Evolutionary conservation across 1,140 invertebrate species (phyloP), one percentile per base, ranked within the genome.

Genomic region (Megalonaias nervosa): DNA sequence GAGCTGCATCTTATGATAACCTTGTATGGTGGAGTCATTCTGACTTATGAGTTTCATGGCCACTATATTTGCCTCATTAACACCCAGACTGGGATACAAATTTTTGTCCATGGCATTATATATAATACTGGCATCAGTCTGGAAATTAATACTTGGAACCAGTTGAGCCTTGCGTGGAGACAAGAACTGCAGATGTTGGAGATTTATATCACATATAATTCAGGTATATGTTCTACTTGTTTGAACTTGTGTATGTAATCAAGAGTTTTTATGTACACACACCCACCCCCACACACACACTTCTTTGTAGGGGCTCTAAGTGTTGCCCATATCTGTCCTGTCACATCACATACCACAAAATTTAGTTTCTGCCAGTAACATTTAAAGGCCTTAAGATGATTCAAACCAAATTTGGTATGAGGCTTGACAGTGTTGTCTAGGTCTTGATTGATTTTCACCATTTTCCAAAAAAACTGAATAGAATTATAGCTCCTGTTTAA

Each of bases 91-190:
- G 69, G 71, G 17, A 21, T 78, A 71, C 67, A 73, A 55, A 65
- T 78, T 16, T 57, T 55, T 17, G 26, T 72, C 31, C 56, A 23
- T n/a, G 71, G 69, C 5, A 59, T 60, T 9, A 67, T 73, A n/a
- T 58, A 67, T 31, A 9, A 71, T 21, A 85, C 84, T 17, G 67
- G 69, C 60, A 66, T 85, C 12, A 26, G 21, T 19, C 56, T 84
- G 57, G 68, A 77, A 16, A n/a, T 81, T 21, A 64, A 82, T 68
- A 56, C 60, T 19, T 85, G 84, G 84, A 82, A 71, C 21, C 82
- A 85, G 66, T 66, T 85, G 1, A 70, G 71, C 31, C 59, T 85
- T 21, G 75, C 73, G 11, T 84, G 80, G 82, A 77, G 76, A 48
- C 21, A 67, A 57, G 77, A 79, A 26, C 73, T 69, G 11, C 21